Conservation (phyloP, 2,797 vertebrate genomes). For the Hozukius guyotensis region DNA sequence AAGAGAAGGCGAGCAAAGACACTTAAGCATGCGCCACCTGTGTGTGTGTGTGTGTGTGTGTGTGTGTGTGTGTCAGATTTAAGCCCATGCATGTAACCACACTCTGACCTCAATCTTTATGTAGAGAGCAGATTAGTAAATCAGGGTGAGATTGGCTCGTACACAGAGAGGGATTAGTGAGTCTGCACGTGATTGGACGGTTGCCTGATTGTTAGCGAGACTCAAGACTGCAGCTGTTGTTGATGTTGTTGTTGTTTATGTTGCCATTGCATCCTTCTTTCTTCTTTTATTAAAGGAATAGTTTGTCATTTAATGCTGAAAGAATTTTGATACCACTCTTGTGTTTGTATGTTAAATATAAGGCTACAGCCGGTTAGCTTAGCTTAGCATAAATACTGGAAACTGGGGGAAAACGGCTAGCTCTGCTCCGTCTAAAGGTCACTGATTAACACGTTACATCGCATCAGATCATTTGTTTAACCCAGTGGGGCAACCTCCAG, state of each 20-base stretch:
- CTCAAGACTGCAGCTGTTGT: slow-evolving; percentile 23
- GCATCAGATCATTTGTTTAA: no score
- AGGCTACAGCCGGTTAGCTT: not conserved
- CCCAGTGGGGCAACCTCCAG: no score
- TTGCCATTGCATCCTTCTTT: not conserved
- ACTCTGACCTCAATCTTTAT: slow-evolving; percentile 75
- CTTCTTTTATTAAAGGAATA: not conserved
- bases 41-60: slow-evolving; percentile 4
- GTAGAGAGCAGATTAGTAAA: slow-evolving; percentile 67
- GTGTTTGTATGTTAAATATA: not conserved
- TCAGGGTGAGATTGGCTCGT: slow-evolving; percentile 55
- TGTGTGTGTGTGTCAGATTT: slow-evolving; percentile 42
- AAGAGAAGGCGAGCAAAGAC: not conserved
- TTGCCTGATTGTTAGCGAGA: slow-evolving; percentile 33
- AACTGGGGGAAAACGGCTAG: rapidly evolving
- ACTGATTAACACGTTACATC: no score
- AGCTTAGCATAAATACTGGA: not conserved
- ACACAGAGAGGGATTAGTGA: slow-evolving; percentile 55
- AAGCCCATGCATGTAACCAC: slow-evolving; percentile 56
- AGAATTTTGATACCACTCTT: not conserved
- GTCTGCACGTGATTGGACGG: slow-evolving; percentile 62
- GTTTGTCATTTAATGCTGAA: not conserved
- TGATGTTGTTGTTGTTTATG: not conserved
- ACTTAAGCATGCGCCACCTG: not conserved
- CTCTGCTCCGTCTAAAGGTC: no score